Percentiles rank a stretch among this genome's conserved stretches.
Evolutionary conservation across 35 echinoderm and acorn worm species (phyloP).

Genomic region (Apostichopus japonicus): DNA sequence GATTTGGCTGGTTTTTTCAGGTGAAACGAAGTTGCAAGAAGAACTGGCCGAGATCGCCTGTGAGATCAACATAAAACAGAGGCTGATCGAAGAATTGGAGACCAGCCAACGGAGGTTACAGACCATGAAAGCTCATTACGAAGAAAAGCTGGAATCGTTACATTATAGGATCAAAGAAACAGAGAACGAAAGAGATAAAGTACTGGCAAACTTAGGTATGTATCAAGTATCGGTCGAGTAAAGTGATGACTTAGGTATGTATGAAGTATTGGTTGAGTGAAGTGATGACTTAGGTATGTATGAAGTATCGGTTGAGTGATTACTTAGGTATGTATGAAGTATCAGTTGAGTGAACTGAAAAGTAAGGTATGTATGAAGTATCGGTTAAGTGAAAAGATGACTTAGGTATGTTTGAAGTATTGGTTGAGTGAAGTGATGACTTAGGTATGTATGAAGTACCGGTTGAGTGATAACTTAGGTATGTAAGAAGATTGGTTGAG

Average conservation of each 20-base stretch:
- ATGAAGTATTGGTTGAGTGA: no score
- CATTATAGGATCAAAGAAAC: slow-evolving; percentile 89
- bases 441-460: slow-evolving; percentile 84
- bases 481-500: slow-evolving; percentile 66
- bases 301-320: no score
- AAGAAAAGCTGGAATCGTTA: slow-evolving; percentile 76
- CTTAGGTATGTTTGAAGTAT: no score
- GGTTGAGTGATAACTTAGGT: slow-evolving; percentile 89
- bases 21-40: slow-evolving; percentile 76
- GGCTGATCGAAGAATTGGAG: slow-evolving; percentile 92
- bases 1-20: slow-evolving; percentile 17
- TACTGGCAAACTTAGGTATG: slow-evolving; percentile 89
- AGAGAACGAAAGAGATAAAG: slow-evolving; percentile 85
- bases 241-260: no score
- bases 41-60: slow-evolving; percentile 91
- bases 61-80: slow-evolving; percentile 97
- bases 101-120: slow-evolving; percentile 82
- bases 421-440: no score
- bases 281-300: no score
- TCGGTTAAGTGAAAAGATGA: no score
- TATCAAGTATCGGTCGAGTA: background rate
- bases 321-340: no score
- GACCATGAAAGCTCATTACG: slow-evolving; percentile 92
- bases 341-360: no score
- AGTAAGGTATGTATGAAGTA: no score